Conservation (phyloP, 1,140 invertebrate species). For the Ostrea edulis region DNA sequence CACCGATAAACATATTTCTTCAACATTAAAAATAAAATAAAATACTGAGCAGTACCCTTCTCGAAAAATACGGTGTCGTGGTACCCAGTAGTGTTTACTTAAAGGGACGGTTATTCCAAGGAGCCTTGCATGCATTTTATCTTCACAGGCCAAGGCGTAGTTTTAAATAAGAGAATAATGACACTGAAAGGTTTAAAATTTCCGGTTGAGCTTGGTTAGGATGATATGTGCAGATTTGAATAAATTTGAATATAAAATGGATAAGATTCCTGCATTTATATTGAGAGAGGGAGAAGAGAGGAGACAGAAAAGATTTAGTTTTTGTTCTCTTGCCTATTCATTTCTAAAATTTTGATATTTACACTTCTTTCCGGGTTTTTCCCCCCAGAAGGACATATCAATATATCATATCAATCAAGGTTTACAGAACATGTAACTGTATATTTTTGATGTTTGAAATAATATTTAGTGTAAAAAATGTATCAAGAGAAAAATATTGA, state of each 20-base stretch:
- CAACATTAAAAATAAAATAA: no score
- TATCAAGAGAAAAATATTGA: no score
- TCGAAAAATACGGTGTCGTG: background rate
- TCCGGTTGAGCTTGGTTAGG: slow-evolving; percentile 26
- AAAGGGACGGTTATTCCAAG: slow-evolving; percentile 21
- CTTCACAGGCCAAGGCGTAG: background rate
- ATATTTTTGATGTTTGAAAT: no score
- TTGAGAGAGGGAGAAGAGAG: background rate
- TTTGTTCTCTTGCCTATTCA: no score
- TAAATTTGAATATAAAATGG: slow-evolving; percentile 29
- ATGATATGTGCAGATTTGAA: slow-evolving; percentile 18
- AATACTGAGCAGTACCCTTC: no score
- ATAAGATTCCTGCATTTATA: background rate
- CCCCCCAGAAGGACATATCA: no score
- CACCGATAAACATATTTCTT: background rate
- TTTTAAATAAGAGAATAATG: background rate
- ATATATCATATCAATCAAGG: no score
- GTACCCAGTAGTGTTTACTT: background rate
- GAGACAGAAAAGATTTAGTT: background rate
- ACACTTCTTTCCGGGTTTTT: no score
- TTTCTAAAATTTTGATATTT: no score
- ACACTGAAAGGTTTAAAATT: slow-evolving; percentile 22
- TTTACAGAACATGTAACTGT: no score
- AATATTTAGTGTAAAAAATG: no score
- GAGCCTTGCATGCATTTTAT: slow-evolving; percentile 1